These are phyloP conservation scores for Kryptolebias ocellatus DNA, from an alignment of 2,797 vertebrate genomes.

Conservation along the genomic window DNA sequence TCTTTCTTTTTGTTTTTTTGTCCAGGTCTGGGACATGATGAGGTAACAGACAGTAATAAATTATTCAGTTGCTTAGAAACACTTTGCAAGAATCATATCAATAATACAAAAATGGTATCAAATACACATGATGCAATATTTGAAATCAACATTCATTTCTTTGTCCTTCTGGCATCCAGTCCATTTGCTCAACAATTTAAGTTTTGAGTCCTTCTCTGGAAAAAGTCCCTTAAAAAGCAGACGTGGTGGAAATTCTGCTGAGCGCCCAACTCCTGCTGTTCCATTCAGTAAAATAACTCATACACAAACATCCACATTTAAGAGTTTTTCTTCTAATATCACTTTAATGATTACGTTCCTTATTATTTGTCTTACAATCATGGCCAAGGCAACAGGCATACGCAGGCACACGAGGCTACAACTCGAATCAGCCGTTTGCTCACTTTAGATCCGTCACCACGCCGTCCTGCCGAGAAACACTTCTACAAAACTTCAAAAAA, in stretches of 20 bases:
- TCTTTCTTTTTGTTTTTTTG: constrained; percentile 35
- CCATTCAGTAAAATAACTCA: constrained; percentile 20
- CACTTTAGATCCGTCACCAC: constrained; percentile 44
- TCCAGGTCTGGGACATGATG: constrained; percentile 74
- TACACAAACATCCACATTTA: constrained; percentile 12
- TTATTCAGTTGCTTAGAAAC: constrained; percentile 74
- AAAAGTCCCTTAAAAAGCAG: constrained; percentile 41
- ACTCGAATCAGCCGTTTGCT: constrained; percentile 35
- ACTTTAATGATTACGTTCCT: constrained; percentile 19
- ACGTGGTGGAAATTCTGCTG: constrained; percentile 24
- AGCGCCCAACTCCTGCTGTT: constrained; percentile 39
- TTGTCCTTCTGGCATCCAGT: constrained; percentile 28
- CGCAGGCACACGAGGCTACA: constrained; percentile 52
- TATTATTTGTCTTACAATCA: constrained; percentile 32
- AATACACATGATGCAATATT: constrained; percentile 73
- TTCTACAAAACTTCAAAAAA: constrained; percentile 42
- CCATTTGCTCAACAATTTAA: constrained; percentile 34
- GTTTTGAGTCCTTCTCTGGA: constrained; percentile 28
- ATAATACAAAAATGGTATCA: constrained; percentile 80
- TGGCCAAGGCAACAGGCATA: constrained; percentile 52
- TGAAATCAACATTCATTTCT: constrained; percentile 50
- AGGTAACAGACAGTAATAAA: constrained; percentile 81
- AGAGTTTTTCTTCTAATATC: constrained; percentile 13
- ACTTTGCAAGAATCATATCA: constrained; percentile 72
- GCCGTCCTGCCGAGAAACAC: constrained; percentile 40